These are phyloP conservation scores for Clarias platycephalus DNA, from an alignment of 2,797 vertebrate genomes.

Conservation along the genomic window DNA sequence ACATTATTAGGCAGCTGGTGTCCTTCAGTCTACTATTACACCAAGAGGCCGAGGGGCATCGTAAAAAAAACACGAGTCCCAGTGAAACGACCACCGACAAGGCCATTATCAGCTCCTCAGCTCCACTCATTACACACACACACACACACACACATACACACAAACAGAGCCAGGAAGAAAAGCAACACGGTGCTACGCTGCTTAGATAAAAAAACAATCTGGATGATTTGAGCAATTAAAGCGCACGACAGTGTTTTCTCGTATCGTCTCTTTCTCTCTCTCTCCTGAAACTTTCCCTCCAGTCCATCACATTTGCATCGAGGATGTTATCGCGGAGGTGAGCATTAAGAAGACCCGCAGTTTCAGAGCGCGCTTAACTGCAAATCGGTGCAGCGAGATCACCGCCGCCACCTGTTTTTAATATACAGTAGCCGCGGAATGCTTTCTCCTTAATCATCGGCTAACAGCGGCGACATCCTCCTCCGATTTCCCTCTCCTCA, in stretches of 20 bases:
- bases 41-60: slow-evolving; percentile 41
- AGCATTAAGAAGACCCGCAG: slow-evolving; percentile 19
- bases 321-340: neutral
- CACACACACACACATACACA: slow-evolving; percentile 25
- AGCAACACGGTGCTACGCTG: neutral
- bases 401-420: slow-evolving; percentile 36
- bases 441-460: slow-evolving; percentile 45
- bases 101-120: slow-evolving; percentile 41
- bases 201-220: slow-evolving; percentile 33
- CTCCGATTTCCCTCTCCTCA: slow-evolving; percentile 18
- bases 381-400: neutral
- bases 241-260: slow-evolving; percentile 19
- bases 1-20: slow-evolving; percentile 31
- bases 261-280: neutral
- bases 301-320: slow-evolving; percentile 20
- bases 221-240: slow-evolving; percentile 46
- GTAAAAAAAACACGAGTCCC: slow-evolving; percentile 43
- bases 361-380: slow-evolving; percentile 14
- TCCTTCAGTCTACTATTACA: slow-evolving; percentile 49
- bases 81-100: slow-evolving; percentile 47
- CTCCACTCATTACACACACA: slow-evolving; percentile 31
- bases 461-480: slow-evolving; percentile 30
- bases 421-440: slow-evolving; percentile 16
- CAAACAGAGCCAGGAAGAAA: neutral
- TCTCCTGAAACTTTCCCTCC: neutral